These are phyloP conservation scores for Felis chaus DNA, from an alignment of 2,113 vertebrate genomes.

Conservation along the genomic window DNA sequence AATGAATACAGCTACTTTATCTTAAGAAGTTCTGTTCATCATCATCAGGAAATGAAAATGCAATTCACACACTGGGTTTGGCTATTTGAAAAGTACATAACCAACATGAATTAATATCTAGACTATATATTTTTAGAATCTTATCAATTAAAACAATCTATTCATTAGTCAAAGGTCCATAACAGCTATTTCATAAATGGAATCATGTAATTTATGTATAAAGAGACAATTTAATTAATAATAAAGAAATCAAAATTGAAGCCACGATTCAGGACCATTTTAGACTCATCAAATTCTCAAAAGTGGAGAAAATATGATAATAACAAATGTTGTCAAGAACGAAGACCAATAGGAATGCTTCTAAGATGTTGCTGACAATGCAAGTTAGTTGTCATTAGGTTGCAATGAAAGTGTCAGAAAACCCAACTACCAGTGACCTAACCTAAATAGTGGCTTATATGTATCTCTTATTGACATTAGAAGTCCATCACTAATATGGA, in stretches of 20 bases:
- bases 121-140: neutral
- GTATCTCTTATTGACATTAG: neutral
- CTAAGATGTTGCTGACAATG: neutral
- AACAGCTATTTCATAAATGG: neutral
- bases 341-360: neutral
- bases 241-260: neutral
- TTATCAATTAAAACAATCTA: neutral
- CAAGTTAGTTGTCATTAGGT: neutral
- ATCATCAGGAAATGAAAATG: slow-evolving; percentile 18
- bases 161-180: neutral
- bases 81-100: neutral
- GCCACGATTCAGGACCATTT: neutral
- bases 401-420: neutral
- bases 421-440: neutral
- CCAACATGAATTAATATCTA: neutral
- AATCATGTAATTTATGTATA: neutral
- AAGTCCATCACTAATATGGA: neutral
- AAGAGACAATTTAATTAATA: neutral
- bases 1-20: neutral
- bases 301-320: neutral
- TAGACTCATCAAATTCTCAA: neutral
- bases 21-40: neutral
- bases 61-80: neutral
- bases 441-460: neutral
- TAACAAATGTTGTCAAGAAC: neutral